A percentile compares a stretch with the other conserved stretches of the same genome.
Evolutionary conservation across 2,113 vertebrate genomes (phyloP).

Genomic region (Lagopus leucura): DNA sequence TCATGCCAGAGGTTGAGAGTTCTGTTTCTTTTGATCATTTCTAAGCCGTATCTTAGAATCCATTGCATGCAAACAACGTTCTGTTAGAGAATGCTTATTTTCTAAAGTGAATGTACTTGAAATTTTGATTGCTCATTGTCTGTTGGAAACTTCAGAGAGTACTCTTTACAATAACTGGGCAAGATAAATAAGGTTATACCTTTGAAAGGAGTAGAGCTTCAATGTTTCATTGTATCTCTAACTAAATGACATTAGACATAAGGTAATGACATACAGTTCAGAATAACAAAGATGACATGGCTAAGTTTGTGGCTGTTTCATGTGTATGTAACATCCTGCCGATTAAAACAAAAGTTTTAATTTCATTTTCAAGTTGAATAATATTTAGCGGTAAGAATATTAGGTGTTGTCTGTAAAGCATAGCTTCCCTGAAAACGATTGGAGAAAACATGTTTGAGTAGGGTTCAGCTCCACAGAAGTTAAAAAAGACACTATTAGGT

Average conservation of each 20-base stretch:
- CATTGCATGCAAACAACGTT: not conserved
- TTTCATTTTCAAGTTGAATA: conserved; percentile 41
- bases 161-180: not conserved
- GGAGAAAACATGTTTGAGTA: conserved; percentile 7
- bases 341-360: conserved; percentile 25
- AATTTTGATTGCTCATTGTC: not conserved
- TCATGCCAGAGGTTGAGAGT: too few relatives aligned
- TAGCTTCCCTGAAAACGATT: not conserved
- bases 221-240: not conserved
- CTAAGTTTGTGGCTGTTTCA: conserved; percentile 25
- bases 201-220: not conserved
- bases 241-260: not conserved
- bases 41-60: not conserved
- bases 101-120: not conserved
- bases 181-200: not conserved
- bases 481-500: conserved; percentile 31
- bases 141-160: not conserved
- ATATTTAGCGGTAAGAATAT: conserved; percentile 15
- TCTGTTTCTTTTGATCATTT: not conserved
- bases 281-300: conserved; percentile 7
- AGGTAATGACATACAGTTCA: not conserved
- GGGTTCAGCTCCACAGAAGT: not conserved
- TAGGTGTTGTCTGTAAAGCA: not conserved
- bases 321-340: not conserved
- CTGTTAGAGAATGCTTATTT: not conserved